Conservation (phyloP, 2,888 invertebrate species). For the Agonopterix arenella region DNA sequence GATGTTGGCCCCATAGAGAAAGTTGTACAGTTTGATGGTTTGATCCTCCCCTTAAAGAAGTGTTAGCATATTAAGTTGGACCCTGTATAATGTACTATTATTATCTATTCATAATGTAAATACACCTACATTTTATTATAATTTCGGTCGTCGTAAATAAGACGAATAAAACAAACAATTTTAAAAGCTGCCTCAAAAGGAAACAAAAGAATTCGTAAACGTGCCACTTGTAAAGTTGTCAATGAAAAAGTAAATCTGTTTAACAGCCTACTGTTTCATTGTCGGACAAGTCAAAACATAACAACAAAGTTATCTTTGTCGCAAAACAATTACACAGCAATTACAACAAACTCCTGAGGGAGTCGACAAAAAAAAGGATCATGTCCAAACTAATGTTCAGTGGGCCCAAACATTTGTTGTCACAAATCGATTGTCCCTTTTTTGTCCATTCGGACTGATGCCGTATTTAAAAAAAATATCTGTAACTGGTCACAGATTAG, state of each 20-base stretch:
- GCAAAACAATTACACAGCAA: constrained; percentile 52
- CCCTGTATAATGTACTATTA: no score
- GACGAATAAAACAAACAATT: no score
- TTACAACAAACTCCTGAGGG: constrained; percentile 37
- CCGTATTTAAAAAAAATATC: constrained; percentile 4
- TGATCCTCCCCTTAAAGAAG: no score
- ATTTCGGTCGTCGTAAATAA: no score
- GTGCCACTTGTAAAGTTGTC: no score
- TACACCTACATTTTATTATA: no score
- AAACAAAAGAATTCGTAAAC: no score
- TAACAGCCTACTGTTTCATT: constrained; percentile 29
- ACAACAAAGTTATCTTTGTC: constrained; percentile 40
- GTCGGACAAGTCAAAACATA: constrained; percentile 42
- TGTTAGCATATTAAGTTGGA: no score
- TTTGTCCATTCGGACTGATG: constrained; percentile 23
- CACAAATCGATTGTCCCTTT: constrained; percentile 33
- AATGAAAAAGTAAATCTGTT: constrained; percentile 23
- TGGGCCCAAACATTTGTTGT: constrained; percentile 15
- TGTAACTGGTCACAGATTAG: constrained; percentile 23
- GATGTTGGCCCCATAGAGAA: no score
- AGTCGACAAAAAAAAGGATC: constrained; percentile 27
- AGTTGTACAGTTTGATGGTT: no score
- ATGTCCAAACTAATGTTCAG: constrained; percentile 21
- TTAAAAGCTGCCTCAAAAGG: no score
- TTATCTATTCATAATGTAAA: no score